Conservation (phyloP, 2,888 invertebrate genomes). For the Drosophila helvetica region DNA sequence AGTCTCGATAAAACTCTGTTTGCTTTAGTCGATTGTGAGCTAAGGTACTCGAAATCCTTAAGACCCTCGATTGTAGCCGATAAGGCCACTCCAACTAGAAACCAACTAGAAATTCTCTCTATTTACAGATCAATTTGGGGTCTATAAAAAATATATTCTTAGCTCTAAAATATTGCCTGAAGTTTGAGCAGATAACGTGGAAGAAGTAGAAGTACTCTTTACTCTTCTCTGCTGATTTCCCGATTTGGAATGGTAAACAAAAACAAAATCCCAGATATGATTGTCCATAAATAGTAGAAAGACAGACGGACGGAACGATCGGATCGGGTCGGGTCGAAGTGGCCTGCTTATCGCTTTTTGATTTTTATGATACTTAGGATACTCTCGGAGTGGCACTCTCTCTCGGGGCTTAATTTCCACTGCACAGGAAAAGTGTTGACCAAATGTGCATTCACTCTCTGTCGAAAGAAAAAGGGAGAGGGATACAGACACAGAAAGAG, state of each 20-base stretch:
- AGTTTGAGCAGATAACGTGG: constrained; percentile 38
- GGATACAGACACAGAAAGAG: neutral
- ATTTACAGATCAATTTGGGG: neutral
- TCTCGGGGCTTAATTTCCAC: constrained; percentile 24
- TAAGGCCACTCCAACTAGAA: no score
- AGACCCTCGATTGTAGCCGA: no score
- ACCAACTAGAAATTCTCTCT: neutral
- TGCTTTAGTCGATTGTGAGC: neutral
- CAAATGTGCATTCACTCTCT: neutral
- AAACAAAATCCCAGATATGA: constrained; percentile 5
- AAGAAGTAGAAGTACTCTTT: neutral
- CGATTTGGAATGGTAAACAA: constrained; percentile 27
- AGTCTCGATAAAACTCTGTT: neutral
- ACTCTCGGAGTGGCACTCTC: constrained; percentile 35
- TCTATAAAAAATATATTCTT: neutral
- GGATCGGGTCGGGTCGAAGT: neutral
- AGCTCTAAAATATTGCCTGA: constrained; percentile 26
- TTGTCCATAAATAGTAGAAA: constrained; percentile 51
- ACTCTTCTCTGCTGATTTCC: constrained; percentile 16
- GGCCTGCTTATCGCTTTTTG: constrained; percentile 42
- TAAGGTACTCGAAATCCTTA: no score
- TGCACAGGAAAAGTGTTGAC: constrained; percentile 34
- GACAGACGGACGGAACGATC: neutral
- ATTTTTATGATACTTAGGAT: constrained; percentile 33
- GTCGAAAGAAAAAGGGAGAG: neutral